These are phyloP conservation scores for Pyrrhura leucotis DNA, from an alignment of 2,797 vertebrate species.

Conservation along the genomic window DNA sequence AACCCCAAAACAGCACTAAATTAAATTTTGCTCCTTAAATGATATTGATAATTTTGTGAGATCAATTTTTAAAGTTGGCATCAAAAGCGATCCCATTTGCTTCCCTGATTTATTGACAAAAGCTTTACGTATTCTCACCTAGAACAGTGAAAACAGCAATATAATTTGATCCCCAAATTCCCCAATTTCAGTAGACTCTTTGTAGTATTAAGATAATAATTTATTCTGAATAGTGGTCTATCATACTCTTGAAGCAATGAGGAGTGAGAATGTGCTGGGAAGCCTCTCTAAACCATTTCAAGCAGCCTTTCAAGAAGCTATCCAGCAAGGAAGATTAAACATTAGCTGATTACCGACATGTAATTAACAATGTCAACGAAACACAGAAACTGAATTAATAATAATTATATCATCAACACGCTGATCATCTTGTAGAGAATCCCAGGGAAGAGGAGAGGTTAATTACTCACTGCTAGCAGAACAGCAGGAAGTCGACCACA, in stretches of 20 bases:
- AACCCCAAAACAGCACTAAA: slow-evolving; percentile 40
- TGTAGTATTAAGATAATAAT: slow-evolving; percentile 73
- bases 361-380: slow-evolving; percentile 90
- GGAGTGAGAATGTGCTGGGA: slow-evolving; percentile 44
- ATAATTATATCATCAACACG: slow-evolving; percentile 87
- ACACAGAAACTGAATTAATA: slow-evolving; percentile 86
- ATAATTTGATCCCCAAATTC: slow-evolving; percentile 75
- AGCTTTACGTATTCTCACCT: slow-evolving; percentile 62
- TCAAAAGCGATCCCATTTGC: slow-evolving; percentile 66
- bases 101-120: slow-evolving; percentile 77
- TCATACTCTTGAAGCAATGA: slow-evolving; percentile 53
- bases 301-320: slow-evolving; percentile 75
- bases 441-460: slow-evolving; percentile 87
- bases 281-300: slow-evolving; percentile 60
- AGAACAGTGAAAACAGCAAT: slow-evolving; percentile 74
- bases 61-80: slow-evolving; percentile 79
- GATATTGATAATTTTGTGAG: slow-evolving; percentile 45
- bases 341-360: slow-evolving; percentile 89
- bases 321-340: slow-evolving; percentile 84
- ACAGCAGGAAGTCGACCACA: slow-evolving; percentile 79
- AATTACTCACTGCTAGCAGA: slow-evolving; percentile 84
- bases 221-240: slow-evolving; percentile 75
- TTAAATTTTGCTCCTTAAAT: slow-evolving; percentile 59
- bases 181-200: slow-evolving; percentile 68
- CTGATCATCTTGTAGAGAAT: slow-evolving; percentile 84